Evolutionary conservation across 2,797 vertebrate species (phyloP), one percentile per base, ranked within the genome.

Genomic region (Muscicapa striata): DNA sequence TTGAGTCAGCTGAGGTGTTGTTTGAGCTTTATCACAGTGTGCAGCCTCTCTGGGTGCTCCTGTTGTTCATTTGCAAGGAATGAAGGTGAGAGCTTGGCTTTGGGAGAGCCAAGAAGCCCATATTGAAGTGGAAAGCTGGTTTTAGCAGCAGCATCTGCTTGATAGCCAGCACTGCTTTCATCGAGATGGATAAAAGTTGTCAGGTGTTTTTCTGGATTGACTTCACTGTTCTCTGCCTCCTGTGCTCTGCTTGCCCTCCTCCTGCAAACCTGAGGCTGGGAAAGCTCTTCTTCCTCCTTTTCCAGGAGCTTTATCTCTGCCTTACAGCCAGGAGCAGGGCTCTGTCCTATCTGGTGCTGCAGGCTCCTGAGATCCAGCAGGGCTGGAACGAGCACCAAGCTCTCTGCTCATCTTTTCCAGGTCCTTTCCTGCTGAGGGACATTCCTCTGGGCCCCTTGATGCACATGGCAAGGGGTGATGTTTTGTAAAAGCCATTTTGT

Each of bases 201-300:
- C 1, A 74, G 46, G 48, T 23, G 18, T 23, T 85, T 46, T 55
- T 48, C 45, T 68, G 62, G 14, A 1, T 24, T 81, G 49, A 6
- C 24, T 66, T 84, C 21, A 19, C 55, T 75, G 5, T 23, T 8
- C 20, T 46, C 13, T 80, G 29, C 80, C 23, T 93, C 9, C 2
- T 30, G 27, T n/a, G 22, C 29, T 68, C 8, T 32, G 32, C 34
- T n/a, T 59, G 13, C 23, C 8, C 27, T 74, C 20, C 55, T 84
- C 11, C 49, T 68, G 38, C n/a, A 78, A 66, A 62, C 36, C 8
- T 15, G 17, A 59, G 49, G 63, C 74, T 75, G 72, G 13, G n/a
- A 32, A 57, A 64, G 48, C 10, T 70, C 6, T 4, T 36, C 59
- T 63, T 8, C 70, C 27, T 6, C 26, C 1, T 0, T 2, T 40